Evolutionary conservation across 2,797 vertebrate genomes (phyloP).

Genomic region (Artibeus jamaicensis): DNA sequence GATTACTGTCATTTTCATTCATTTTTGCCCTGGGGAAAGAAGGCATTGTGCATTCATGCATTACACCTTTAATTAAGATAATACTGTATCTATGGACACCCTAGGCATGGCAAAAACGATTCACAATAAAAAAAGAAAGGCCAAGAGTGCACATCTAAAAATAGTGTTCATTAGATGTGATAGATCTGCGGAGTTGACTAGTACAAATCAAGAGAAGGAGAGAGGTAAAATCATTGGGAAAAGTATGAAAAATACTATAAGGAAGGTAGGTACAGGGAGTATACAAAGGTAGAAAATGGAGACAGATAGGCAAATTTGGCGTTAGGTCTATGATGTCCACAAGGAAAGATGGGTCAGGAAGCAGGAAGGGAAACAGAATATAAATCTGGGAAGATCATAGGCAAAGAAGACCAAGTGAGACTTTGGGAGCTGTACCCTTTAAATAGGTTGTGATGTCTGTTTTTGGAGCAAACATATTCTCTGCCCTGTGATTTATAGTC

Average conservation of each 20-base stretch:
- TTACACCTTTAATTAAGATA: background rate
- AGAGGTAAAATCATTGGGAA: background rate
- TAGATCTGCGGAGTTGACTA: background rate
- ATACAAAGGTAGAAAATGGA: background rate
- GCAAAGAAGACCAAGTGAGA: background rate
- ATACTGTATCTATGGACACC: background rate
- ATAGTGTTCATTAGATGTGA: background rate
- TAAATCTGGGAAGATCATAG: background rate
- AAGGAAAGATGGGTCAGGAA: background rate
- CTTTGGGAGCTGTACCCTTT: background rate
- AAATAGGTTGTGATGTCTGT: background rate
- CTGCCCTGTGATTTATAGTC: background rate
- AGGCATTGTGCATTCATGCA: background rate
- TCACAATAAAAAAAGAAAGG: background rate
- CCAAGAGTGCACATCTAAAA: background rate
- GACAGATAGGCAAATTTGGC: background rate
- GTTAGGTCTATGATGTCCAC: background rate
- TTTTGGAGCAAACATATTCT: background rate
- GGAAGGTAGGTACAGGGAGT: background rate
- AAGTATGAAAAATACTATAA: background rate
- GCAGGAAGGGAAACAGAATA: background rate
- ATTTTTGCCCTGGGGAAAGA: background rate
- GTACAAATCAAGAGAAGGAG: background rate
- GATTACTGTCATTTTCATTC: conserved; percentile 32
- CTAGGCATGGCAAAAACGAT: background rate